Conservation (phyloP, 2,113 vertebrate species). For the Pseudopipra pipra region DNA sequence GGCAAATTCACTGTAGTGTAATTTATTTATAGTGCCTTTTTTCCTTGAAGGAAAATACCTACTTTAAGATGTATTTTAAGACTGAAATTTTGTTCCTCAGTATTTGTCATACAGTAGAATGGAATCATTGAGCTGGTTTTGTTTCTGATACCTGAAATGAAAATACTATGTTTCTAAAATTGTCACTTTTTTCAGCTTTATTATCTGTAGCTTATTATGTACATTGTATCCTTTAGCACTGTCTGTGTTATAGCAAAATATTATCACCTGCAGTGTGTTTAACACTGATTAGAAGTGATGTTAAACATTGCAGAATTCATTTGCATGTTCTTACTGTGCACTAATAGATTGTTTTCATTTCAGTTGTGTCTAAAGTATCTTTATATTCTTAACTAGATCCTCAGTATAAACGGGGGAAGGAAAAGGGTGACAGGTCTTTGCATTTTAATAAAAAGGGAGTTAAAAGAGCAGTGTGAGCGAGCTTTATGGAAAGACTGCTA, state of each 20-base stretch:
- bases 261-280: constrained; percentile 82
- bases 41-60: constrained; percentile 99
- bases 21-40: constrained; percentile 99
- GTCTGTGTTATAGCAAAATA: constrained; percentile 79
- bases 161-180: constrained; percentile 75
- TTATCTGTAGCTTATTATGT: constrained; percentile 83
- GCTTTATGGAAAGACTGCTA: not conserved
- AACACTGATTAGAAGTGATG: constrained; percentile 77
- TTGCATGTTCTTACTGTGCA: constrained; percentile 44
- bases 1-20: constrained; percentile 99
- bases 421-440: constrained; percentile 48
- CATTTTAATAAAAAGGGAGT: constrained; percentile 7
- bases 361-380: constrained; percentile 61
- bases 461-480: not conserved
- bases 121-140: constrained; percentile 88
- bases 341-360: constrained; percentile 62
- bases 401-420: constrained; percentile 57
- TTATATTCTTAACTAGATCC: constrained; percentile 52
- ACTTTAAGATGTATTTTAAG: constrained; percentile 95
- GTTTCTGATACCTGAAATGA: constrained; percentile 90
- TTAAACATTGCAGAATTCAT: constrained; percentile 68
- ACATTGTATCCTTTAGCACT: constrained; percentile 80
- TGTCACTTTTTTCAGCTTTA: constrained; percentile 85
- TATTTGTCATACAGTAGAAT: constrained; percentile 93
- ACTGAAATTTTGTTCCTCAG: constrained; percentile 95